Conservation (phyloP, 1,140 invertebrate genomes). For the Pissodes strobi region DNA sequence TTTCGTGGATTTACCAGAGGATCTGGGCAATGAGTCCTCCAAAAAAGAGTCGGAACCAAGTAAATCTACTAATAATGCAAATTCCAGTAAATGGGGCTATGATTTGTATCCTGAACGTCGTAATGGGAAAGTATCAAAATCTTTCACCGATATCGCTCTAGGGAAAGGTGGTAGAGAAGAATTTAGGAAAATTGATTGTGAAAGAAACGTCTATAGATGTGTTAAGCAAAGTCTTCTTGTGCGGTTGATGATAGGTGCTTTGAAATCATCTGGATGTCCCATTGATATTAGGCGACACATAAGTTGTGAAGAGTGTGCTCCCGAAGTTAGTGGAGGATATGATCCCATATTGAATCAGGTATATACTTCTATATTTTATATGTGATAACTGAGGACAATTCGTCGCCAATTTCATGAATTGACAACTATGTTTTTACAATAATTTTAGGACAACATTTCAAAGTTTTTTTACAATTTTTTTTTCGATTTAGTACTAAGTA, state of each 20-base stretch:
- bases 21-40: background rate
- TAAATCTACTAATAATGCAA: background rate
- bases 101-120: conserved; percentile 86
- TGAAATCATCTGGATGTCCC: conserved; percentile 81
- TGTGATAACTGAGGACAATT: too few relatives aligned
- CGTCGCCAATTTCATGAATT: too few relatives aligned
- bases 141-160: conserved; percentile 61
- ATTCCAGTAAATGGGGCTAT: conserved; percentile 67
- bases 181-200: conserved; percentile 77
- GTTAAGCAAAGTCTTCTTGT: conserved; percentile 80
- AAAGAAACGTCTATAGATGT: conserved; percentile 77
- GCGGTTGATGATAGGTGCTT: conserved; percentile 82
- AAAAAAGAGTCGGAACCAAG: background rate
- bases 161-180: conserved; percentile 69
- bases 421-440: too few relatives aligned
- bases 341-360: conserved; percentile 86
- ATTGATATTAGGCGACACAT: conserved; percentile 86
- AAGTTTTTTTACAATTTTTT: too few relatives aligned
- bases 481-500: too few relatives aligned
- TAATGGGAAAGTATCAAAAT: conserved; percentile 62
- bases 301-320: conserved; percentile 88
- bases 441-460: too few relatives aligned
- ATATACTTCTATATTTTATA: too few relatives aligned
- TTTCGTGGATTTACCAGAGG: conserved; percentile 4
- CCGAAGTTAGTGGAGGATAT: conserved; percentile 85